Evolutionary conservation across 2,113 vertebrate species (phyloP), one percentile per base, ranked within the genome.

Genomic region (Oxygymnocypris stewartii): DNA sequence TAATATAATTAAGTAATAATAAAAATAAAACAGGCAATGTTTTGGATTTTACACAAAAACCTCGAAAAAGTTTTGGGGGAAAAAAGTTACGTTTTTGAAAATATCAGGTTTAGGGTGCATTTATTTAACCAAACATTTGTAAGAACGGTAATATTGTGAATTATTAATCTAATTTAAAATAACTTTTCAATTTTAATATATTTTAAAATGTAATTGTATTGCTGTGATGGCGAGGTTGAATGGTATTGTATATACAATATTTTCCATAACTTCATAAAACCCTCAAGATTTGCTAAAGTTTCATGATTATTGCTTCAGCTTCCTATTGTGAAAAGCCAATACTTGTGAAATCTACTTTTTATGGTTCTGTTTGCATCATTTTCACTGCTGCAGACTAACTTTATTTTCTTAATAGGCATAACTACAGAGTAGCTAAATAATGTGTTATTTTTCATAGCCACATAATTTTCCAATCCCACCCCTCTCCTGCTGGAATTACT

Each of bases 311-410:
- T 73, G 59, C 31, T 80, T 79, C 37, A 76, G 54, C 74, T 87
- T 88, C 31, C 81, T 86, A 84, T 84, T 28, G 23, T 71, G 78
- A 31, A 73, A 87, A 84, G 67, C 13, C 37, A 79, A 40, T 86
- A 63, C 69, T 84, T 76, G 71, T 71, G 47, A 77, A 73, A 71
- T 35, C 9, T 28, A 10, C 28, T 20, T 6, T 40, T 40, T 42
- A 67, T 74, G 49, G 31, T 25, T 67, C 12, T 35, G 42, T 20
- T 73, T 65, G 1, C 75, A 13, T 80, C 44, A 88, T 20, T 5
- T 57, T n/a, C 51, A 35, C 35, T 61, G 54, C 12, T 6, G 31
- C 20, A n/a, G 20, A 80, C 79, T 14, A 82, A 59, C 59, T 47
- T 81, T 65, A 61, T 65, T 65, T 65, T 81, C 59, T 5, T 9